Conservation (phyloP, 2,113 vertebrate species). For the Tychaedon coryphoeus region DNA sequence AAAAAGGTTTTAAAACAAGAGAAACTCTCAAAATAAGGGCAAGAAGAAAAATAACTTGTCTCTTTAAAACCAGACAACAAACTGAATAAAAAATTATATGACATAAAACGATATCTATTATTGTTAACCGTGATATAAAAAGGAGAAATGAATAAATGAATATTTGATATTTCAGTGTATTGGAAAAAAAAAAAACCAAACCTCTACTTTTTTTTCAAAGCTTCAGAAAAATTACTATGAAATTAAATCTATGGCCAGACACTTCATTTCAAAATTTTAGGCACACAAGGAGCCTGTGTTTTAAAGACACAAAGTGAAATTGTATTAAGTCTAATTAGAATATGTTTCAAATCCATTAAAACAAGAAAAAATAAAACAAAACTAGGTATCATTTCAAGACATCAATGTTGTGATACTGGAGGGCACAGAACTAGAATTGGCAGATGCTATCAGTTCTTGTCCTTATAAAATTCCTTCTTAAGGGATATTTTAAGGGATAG, state of each 20-base stretch:
- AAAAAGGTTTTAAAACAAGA: constrained; percentile 48
- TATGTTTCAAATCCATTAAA: not conserved
- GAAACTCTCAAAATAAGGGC: not conserved
- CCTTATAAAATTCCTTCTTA: not conserved
- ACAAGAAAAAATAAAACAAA: not conserved
- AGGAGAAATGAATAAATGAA: constrained; percentile 18
- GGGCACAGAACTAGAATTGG: not conserved
- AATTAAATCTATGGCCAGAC: not conserved
- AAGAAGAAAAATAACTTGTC: constrained; percentile 32
- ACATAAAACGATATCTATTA: constrained; percentile 16
- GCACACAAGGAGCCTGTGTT: not conserved
- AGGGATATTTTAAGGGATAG: not conserved
- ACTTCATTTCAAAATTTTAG: not conserved
- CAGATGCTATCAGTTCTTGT: not conserved
- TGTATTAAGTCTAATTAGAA: not conserved
- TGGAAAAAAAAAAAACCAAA: constrained; percentile 4
- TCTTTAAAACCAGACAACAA: constrained; percentile 38
- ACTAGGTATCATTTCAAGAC: not conserved
- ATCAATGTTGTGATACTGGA: not conserved
- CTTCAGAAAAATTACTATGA: not conserved
- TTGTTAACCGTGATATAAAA: constrained; percentile 49
- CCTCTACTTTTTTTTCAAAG: not conserved
- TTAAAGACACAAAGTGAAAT: not conserved
- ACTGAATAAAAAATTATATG: constrained; percentile 50
- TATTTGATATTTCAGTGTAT: not conserved